phyloP scores from a whole-genome alignment of 53 echinoderm and acorn worm species.

The Henricia sp. region DNA sequence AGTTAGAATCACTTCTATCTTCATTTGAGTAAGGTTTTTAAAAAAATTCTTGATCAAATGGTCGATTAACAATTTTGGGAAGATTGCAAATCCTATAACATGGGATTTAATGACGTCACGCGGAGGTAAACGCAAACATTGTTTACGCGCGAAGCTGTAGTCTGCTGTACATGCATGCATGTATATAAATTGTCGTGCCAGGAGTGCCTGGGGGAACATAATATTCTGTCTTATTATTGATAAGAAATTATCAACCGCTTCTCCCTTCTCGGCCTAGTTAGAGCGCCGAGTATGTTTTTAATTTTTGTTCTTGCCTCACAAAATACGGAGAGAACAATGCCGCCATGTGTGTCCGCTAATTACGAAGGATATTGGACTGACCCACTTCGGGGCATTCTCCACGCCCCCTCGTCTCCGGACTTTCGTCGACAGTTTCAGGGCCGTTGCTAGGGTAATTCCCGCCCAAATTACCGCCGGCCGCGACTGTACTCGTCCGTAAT shows the following conservation, averaged over 20 bases:
- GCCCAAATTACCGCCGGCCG: neutral
- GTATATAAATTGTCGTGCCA: too few relatives aligned
- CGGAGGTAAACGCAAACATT: too few relatives aligned
- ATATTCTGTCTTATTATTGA: too few relatives aligned
- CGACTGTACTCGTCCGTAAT: constrained; percentile 3
- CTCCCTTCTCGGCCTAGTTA: neutral
- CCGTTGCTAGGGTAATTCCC: constrained; percentile 11
- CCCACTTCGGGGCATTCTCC: constrained; percentile 37
- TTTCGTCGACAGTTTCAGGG: neutral
- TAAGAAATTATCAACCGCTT: neutral
- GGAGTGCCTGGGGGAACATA: too few relatives aligned
- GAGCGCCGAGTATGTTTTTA: constrained; percentile 10
- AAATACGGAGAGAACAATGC: constrained; percentile 15
- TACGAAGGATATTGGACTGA: constrained; percentile 15
- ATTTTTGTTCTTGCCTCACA: constrained; percentile 6
- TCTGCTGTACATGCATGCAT: too few relatives aligned
- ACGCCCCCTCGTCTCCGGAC: constrained; percentile 50
- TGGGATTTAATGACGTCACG: too few relatives aligned
- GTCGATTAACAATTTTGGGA: too few relatives aligned
- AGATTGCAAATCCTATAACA: too few relatives aligned
- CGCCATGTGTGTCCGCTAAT: constrained; percentile 1
- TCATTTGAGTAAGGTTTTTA: too few relatives aligned
- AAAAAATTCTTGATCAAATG: too few relatives aligned
- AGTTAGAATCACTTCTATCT: too few relatives aligned
- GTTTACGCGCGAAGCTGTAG: too few relatives aligned